Evolutionary conservation across 2,113 vertebrate species (phyloP), one percentile per base, ranked within the genome.

Genomic region (Neolamprologus tretocephalus): DNA sequence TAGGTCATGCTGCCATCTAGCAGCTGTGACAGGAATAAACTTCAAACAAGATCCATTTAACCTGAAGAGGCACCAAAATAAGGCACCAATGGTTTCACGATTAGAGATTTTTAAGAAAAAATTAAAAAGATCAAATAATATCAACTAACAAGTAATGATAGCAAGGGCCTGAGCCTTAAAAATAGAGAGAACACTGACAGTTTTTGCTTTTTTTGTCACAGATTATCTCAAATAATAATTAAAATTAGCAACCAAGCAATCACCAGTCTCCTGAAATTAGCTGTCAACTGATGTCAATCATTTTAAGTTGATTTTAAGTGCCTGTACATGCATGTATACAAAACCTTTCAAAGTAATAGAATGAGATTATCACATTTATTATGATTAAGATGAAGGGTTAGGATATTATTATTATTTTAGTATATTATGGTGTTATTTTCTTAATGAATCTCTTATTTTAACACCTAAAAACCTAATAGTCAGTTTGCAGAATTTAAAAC

Each of bases 1-100:
- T 75, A 28, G 37, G 23, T 6, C 17, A 28, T 54, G 66, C 73
- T 63, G 86, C 82, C 90, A 85, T 51, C 89, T 89, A 83, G 80
- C 66, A 53, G 31, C n/a, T 33, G 37, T 2, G 47, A n/a, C 3
- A 45, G 16, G 63, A 90, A 91, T 11, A 31, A 54, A 86, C 68
- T 10, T 17, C 58, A 33, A 12, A 49, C 6, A 66, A 61, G 37
- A 49, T 19, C 13, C 9, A 61, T 33, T 68, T 2, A 23, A 16
- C 16, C 80, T 19, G 21, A 42, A 58, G 13, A 35, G 1, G 14
- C 40, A 47, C 21, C 8, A 47, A 75, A 47, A 49, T 31, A 31
- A 19, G 14, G 23, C 8, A 75, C 6, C 71, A 19, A 0, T 5
- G 4, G 3, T 8, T 78, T 31, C 7, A 8, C 0, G 2, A 19